Conservation (phyloP, 1,140 invertebrate species). For the Brachionus rubens region DNA sequence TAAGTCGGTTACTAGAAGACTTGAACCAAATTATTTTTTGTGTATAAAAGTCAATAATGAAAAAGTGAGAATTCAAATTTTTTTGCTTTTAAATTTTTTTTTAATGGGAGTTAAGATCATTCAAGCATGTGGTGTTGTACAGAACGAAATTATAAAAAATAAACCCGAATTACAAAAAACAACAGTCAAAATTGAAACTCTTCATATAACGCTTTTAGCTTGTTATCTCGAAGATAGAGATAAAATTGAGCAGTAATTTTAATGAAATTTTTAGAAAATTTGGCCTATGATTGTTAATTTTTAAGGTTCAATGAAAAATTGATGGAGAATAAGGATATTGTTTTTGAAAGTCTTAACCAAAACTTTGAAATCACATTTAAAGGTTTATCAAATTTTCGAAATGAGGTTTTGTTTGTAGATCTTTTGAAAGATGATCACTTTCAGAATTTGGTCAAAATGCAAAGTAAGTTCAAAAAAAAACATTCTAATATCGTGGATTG, state of each 20-base stretch:
- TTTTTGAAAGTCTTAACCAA: neutral
- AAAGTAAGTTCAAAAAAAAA: constrained; percentile 8
- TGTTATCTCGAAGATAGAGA: neutral
- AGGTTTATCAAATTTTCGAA: constrained; percentile 16
- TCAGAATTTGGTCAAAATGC: neutral
- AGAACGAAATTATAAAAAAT: constrained; percentile 17
- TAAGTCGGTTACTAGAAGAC: neutral
- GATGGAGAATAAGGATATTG: neutral
- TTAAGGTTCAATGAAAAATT: neutral
- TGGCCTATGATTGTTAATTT: neutral
- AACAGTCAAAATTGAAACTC: neutral
- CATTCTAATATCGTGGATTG: too few relatives aligned
- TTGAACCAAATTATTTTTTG: constrained; percentile 43
- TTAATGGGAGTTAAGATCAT: neutral
- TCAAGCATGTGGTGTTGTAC: neutral
- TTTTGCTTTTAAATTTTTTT: neutral
- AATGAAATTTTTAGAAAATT: neutral
- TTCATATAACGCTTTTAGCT: constrained; percentile 24
- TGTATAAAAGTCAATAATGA: constrained; percentile 36
- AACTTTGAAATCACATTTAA: constrained; percentile 23
- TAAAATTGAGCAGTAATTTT: constrained; percentile 30
- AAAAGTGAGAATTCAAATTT: neutral
- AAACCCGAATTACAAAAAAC: neutral
- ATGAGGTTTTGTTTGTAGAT: constrained; percentile 36
- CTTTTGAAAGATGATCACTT: constrained; percentile 23